phyloP scores from a whole-genome alignment of 1,140 invertebrate genomes.

The Piezodorus guildinii region DNA sequence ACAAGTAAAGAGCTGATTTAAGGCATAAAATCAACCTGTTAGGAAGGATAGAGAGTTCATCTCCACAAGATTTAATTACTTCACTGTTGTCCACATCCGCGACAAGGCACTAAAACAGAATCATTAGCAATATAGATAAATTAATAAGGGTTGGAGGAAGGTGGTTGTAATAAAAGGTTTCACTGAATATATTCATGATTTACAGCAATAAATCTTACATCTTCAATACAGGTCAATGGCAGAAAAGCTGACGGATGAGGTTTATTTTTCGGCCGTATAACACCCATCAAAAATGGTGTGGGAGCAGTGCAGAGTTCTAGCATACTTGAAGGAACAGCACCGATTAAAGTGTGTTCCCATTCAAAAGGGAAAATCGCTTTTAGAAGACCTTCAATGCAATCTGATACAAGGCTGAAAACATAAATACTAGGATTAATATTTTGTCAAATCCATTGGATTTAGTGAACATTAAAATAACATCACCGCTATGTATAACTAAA shows the following conservation, averaged over 20 bases:
- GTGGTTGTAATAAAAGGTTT: too few relatives aligned
- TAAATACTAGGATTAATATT: constrained; percentile 19
- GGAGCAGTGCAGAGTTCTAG: constrained; percentile 60
- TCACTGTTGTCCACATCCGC: constrained; percentile 49
- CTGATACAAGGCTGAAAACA: constrained; percentile 50
- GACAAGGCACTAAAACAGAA: constrained; percentile 44
- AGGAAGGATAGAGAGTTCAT: constrained; percentile 52
- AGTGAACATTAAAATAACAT: too few relatives aligned
- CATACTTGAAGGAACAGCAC: constrained; percentile 55
- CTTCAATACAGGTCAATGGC: constrained; percentile 25
- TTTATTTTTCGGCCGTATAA: constrained; percentile 36
- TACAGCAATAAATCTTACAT: constrained; percentile 30
- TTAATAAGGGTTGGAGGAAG: too few relatives aligned
- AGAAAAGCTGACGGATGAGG: constrained; percentile 32
- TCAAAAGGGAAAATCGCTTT: constrained; percentile 65
- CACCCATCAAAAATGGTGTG: constrained; percentile 60
- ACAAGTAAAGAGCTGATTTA: constrained; percentile 47
- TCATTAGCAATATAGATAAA: neutral
- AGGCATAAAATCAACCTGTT: constrained; percentile 45
- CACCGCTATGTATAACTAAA: too few relatives aligned
- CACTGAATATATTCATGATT: too few relatives aligned
- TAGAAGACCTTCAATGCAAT: constrained; percentile 58
- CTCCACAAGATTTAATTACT: constrained; percentile 43
- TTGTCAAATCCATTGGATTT: too few relatives aligned
- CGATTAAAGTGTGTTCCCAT: constrained; percentile 70